These are phyloP conservation scores for Platichthys stellatus DNA, from an alignment of 2,113 vertebrate genomes.

Conservation along the genomic window DNA sequence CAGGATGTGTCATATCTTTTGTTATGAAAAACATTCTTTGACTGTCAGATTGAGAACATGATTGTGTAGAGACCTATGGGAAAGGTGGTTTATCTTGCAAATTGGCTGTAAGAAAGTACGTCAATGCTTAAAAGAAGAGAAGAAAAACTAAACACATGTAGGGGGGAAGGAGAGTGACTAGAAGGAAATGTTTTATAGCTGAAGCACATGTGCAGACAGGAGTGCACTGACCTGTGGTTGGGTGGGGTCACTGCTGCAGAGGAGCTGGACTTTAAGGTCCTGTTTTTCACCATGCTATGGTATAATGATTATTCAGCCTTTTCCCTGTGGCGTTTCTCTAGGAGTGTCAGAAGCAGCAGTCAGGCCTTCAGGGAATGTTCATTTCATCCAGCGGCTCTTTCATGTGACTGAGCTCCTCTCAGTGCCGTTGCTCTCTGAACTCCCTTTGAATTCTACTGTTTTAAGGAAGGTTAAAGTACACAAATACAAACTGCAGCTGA, in stretches of 20 bases:
- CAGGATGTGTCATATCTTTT: conserved; percentile 52
- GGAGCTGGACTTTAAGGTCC: conserved; percentile 54
- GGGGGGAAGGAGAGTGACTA: neutral
- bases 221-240: conserved; percentile 17
- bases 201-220: neutral
- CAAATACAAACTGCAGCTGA: conserved; percentile 26
- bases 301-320: conserved; percentile 64
- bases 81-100: conserved; percentile 26
- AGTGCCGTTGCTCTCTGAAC: conserved; percentile 35
- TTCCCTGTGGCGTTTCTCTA: conserved; percentile 49
- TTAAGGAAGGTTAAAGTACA: conserved; percentile 62
- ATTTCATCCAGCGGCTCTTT: conserved; percentile 72
- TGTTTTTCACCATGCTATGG: conserved; percentile 41
- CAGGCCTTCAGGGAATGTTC: conserved; percentile 55
- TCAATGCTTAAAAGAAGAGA: neutral
- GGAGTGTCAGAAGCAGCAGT: conserved; percentile 56
- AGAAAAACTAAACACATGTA: neutral
- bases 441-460: conserved; percentile 33
- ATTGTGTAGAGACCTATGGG: neutral
- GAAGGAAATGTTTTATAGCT: conserved; percentile 15
- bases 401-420: conserved; percentile 62
- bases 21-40: conserved; percentile 40
- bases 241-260: conserved; percentile 50
- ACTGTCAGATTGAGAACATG: conserved; percentile 11
- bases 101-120: conserved; percentile 16